phyloP scores from a whole-genome alignment of 2,797 vertebrate genomes.

The Myotis vivesi region DNA sequence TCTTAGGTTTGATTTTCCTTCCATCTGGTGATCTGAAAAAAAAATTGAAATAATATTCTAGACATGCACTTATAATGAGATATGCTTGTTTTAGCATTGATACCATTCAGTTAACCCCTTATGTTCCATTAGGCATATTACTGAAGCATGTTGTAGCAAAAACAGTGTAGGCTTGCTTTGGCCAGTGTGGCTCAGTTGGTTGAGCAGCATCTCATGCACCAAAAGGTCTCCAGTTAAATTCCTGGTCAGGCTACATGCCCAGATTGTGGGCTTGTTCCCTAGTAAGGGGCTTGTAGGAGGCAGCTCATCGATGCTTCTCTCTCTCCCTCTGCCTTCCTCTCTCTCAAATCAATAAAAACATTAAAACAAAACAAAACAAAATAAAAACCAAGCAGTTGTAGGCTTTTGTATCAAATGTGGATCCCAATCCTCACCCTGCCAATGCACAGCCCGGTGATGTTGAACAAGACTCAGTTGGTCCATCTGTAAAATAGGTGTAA shows the following conservation, averaged over 20 bases:
- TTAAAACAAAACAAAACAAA: neutral
- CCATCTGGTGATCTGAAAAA: constrained; percentile 52
- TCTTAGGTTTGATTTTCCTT: constrained; percentile 31
- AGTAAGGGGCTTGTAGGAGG: neutral
- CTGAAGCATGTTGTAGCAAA: neutral
- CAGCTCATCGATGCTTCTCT: neutral
- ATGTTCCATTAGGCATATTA: neutral
- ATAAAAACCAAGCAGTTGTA: neutral
- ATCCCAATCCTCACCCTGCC: neutral
- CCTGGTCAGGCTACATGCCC: neutral
- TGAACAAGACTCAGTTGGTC: neutral
- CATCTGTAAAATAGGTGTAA: neutral
- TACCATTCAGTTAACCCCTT: constrained; percentile 4
- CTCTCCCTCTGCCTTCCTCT: neutral
- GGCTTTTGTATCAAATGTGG: neutral
- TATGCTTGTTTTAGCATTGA: constrained; percentile 30
- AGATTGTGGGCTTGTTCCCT: neutral
- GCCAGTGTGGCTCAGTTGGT: neutral
- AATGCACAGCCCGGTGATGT: neutral
- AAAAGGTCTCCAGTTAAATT: neutral
- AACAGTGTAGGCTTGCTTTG: neutral
- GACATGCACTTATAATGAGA: constrained; percentile 29
- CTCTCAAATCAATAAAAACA: neutral
- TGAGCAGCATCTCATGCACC: neutral
- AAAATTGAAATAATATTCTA: constrained; percentile 51